Base-by-base conservation (phyloP, 2,113 vertebrate species). In the Gymnorhina tibicen region DNA sequence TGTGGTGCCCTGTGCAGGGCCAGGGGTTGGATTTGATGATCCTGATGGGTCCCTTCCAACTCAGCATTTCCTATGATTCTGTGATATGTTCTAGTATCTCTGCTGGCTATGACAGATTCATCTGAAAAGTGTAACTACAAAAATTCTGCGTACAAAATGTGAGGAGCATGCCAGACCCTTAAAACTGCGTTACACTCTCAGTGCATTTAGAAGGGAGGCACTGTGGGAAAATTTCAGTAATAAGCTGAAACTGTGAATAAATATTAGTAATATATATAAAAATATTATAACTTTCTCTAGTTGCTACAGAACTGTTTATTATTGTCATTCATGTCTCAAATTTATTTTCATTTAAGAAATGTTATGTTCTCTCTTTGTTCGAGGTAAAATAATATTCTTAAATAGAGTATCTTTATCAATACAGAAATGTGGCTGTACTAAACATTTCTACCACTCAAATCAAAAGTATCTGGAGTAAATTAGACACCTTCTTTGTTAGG, bases 1-100 rank as follows among this genome's bases (percentile, higher is more conserved):
- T 33, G 33, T 33, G 12, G 15, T 33, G 39, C 33, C 9, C 73
- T 77, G 33, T 12, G 32, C 17, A 53, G 63, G 18, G 3, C 7
- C 27, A 60, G 23, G 55, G 0, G 4, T 3, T 77, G 37, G 22
- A 37, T 4, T 60, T 0, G 0, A 7, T 44, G 32, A 37, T 12
- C 46, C 33, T 77, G 14, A n/a, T 4, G 10, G 8, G 14, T 53
- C 33, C 18, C 27, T 53, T 20, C 46, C 46, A 28, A 23, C 27
- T 23, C 46, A 52, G 9, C 16, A 33, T 52, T 53, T 41, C 3
- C n/a, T 47, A 5, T 32, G 6, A 50, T 20, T 56, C 26, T 16
- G 2, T 26, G 9, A 0, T 27, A 13, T 15, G 8, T 53, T 69
- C 42, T 39, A 56, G 53, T 53, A 23, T 32, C 50, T 79, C 30